Evolutionary conservation across 2,797 vertebrate genomes (phyloP).

Genomic region (Nothura maculosa): DNA sequence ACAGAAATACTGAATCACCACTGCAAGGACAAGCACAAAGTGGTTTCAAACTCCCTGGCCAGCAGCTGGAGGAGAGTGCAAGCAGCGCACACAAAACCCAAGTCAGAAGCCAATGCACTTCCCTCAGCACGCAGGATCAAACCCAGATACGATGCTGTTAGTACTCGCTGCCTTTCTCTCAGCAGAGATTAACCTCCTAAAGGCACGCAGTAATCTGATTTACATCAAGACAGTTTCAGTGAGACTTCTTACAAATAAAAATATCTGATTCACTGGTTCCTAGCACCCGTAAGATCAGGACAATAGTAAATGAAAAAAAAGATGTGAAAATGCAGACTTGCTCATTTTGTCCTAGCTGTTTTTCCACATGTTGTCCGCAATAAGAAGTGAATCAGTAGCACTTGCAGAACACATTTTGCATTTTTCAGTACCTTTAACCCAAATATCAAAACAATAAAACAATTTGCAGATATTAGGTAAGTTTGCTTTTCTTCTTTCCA

Average conservation of each 20-base stretch:
- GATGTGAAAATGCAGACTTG: neutral
- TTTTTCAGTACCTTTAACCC: constrained; percentile 35
- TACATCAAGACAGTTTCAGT: neutral
- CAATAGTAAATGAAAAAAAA: neutral
- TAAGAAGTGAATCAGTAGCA: neutral
- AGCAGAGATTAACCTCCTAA: neutral
- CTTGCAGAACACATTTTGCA: neutral
- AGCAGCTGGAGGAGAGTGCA: neutral
- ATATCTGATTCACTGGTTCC: constrained; percentile 3
- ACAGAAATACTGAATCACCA: neutral
- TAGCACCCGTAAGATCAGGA: neutral
- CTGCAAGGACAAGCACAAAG: neutral
- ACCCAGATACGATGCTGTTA: neutral
- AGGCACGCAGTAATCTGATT: neutral
- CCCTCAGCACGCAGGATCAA: neutral
- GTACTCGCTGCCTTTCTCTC: neutral
- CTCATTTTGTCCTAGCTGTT: neutral
- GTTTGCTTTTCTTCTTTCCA: neutral
- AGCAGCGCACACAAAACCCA: neutral
- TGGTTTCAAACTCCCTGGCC: neutral
- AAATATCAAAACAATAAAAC: constrained; percentile 61
- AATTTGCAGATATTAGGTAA: constrained; percentile 52
- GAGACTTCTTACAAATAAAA: constrained; percentile 3
- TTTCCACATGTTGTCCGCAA: neutral
- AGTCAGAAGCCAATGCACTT: neutral